A percentile compares a stretch with the other conserved stretches of the same genome.
These are phyloP conservation scores for Sisyra nigra DNA, from an alignment of 2,888 invertebrate genomes.

Conservation along the genomic window DNA sequence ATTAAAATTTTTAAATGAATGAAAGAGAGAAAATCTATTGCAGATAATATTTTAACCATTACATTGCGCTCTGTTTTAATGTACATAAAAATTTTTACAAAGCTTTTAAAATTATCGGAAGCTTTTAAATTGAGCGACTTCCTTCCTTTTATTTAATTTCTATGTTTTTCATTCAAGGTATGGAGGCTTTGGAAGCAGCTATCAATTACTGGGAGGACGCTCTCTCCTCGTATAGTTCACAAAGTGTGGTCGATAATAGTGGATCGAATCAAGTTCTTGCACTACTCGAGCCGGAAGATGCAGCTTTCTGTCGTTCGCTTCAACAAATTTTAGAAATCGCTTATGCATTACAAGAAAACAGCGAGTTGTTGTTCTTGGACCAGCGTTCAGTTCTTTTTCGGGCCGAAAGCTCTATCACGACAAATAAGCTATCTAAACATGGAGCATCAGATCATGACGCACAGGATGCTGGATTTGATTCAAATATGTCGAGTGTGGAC, in stretches of 20 bases:
- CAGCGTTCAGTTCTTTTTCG: constrained; percentile 76
- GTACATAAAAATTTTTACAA: background rate
- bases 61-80: too few species aligned
- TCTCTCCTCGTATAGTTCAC: constrained; percentile 55
- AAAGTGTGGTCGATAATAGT: constrained; percentile 29
- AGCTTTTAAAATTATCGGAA: constrained; percentile 2
- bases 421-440: constrained; percentile 15
- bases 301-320: constrained; percentile 68
- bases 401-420: constrained; percentile 49
- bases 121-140: background rate
- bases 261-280: constrained; percentile 38
- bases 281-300: constrained; percentile 61
- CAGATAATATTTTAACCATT: too few species aligned
- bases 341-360: constrained; percentile 70
- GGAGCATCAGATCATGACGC: constrained; percentile 14
- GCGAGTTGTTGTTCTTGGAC: constrained; percentile 75
- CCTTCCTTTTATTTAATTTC: constrained; percentile 3
- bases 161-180: constrained; percentile 36
- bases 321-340: constrained; percentile 63
- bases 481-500: constrained; percentile 77
- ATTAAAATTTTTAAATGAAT: too few species aligned
- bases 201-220: constrained; percentile 95
- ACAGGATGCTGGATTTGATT: constrained; percentile 26
- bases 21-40: too few species aligned
- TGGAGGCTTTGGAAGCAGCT: constrained; percentile 85